Conservation (phyloP, 1,140 invertebrate species). For the Zaprionus vittiger region DNA sequence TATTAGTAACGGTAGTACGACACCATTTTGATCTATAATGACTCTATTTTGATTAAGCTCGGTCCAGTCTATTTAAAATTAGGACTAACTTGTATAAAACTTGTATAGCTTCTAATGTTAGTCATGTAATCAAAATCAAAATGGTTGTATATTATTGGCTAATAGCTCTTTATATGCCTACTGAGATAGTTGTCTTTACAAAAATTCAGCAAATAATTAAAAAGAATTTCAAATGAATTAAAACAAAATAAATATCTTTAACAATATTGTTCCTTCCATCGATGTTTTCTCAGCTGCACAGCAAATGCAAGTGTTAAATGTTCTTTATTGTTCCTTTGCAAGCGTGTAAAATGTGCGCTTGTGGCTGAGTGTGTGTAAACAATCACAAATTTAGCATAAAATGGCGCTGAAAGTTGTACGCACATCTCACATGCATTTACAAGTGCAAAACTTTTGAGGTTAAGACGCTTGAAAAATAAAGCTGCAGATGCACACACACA, state of each 20-base stretch:
- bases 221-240: neutral
- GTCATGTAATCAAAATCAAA: neutral
- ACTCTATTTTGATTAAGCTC: too few relatives aligned
- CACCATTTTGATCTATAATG: too few relatives aligned
- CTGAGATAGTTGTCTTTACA: neutral
- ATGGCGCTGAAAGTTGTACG: constrained; percentile 33
- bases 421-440: constrained; percentile 53
- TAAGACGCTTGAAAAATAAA: constrained; percentile 77
- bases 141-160: neutral
- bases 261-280: neutral
- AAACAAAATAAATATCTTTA: neutral
- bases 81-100: too few relatives aligned
- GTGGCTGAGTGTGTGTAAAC: constrained; percentile 55
- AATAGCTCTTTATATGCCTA: neutral
- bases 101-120: accelerated
- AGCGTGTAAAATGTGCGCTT: constrained; percentile 50
- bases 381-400: constrained; percentile 77
- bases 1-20: too few relatives aligned
- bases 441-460: constrained; percentile 78
- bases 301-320: constrained; percentile 38
- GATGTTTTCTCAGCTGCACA: neutral
- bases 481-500: constrained; percentile 28
- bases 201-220: neutral
- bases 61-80: too few relatives aligned
- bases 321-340: constrained; percentile 62